Conservation (phyloP, 1,140 invertebrate genomes). For the Drosophila arawakana region DNA sequence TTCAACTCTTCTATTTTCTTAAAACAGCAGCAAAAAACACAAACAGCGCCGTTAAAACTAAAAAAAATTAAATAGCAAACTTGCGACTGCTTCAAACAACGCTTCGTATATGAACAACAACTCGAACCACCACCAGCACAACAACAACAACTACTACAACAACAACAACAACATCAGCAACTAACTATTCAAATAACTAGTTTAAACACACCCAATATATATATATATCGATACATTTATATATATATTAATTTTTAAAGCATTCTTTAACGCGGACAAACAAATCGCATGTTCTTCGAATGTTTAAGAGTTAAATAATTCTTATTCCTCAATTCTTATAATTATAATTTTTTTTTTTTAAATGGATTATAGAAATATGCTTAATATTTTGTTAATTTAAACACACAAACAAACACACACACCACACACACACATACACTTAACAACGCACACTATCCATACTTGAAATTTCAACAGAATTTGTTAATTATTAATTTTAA, state of each 20-base stretch:
- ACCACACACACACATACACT: conserved; percentile 17
- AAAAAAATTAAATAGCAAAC: not conserved
- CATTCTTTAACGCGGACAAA: conserved; percentile 20
- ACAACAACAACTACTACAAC: conserved; percentile 3
- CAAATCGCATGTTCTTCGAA: conserved; percentile 71
- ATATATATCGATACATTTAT: not conserved
- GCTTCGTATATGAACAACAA: conserved; percentile 19
- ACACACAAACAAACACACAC: conserved; percentile 20
- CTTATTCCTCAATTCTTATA: conserved; percentile 24
- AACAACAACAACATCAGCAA: conserved; percentile 14
- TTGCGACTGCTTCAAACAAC: conserved; percentile 2
- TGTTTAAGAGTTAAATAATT: conserved; percentile 58
- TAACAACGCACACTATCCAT: conserved; percentile 1
- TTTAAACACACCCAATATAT: not conserved
- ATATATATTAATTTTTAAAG: conserved; percentile 22
- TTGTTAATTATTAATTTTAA: conserved; percentile 50
- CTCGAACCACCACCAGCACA: not conserved
- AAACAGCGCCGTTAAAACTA: conserved; percentile 10
- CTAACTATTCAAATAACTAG: conserved; percentile 6
- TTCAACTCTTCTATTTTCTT: not conserved
- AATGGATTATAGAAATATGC: conserved; percentile 32
- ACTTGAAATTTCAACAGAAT: conserved; percentile 13
- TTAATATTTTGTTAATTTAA: conserved; percentile 43
- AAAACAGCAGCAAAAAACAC: conserved; percentile 10
- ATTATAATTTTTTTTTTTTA: conserved; percentile 21